phyloP scores from a whole-genome alignment of 2,888 invertebrate genomes.

The Oscheius sp. region DNA sequence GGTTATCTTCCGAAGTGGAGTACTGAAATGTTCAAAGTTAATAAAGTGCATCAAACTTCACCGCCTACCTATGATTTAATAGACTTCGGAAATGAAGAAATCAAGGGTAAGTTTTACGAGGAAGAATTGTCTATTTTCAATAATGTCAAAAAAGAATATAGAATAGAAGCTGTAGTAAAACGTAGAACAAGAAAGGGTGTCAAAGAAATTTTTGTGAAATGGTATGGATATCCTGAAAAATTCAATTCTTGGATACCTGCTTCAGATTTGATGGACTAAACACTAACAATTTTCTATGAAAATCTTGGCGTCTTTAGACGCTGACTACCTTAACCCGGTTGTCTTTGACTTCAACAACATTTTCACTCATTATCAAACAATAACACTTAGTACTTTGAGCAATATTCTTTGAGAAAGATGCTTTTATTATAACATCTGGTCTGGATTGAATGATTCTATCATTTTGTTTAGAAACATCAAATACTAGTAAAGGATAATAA shows the following conservation, averaged over 20 bases:
- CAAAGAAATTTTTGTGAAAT: not conserved
- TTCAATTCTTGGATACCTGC: not conserved
- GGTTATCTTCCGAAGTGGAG: not conserved
- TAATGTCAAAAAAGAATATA: not conserved
- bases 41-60: not conserved
- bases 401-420: constrained; percentile 40
- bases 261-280: not conserved
- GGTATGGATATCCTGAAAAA: not conserved
- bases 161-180: not conserved
- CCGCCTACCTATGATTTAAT: not conserved
- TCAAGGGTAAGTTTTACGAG: not conserved
- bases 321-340: constrained; percentile 44
- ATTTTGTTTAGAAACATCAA: constrained; percentile 55
- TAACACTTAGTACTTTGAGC: constrained; percentile 38
- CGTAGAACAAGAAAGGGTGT: not conserved
- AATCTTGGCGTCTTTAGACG: not conserved
- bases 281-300: not conserved
- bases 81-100: not conserved
- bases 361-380: not conserved
- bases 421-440: constrained; percentile 56
- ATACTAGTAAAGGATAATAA: constrained; percentile 49
- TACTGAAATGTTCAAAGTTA: not conserved
- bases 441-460: constrained; percentile 52
- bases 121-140: not conserved
- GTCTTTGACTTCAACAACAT: not conserved